Base-by-base conservation (phyloP, 2,113 vertebrate genomes). In the Cairina moschata region DNA sequence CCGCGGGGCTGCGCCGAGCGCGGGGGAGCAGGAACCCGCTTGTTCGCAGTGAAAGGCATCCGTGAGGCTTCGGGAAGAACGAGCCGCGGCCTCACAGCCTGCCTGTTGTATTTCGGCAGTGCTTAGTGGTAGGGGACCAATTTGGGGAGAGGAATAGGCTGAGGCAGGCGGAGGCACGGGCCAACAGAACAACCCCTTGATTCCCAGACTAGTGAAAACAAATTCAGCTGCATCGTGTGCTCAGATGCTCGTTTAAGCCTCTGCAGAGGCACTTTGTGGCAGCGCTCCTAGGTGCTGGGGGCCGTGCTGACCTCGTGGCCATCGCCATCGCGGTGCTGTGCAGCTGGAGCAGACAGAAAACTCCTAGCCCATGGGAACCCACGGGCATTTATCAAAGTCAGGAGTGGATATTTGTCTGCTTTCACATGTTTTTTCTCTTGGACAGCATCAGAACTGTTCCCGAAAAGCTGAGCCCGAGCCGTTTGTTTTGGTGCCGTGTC, bases 1-100 rank as follows among this genome's bases (percentile, higher is more conserved):
- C 28, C 3, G 0, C 9, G 66, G 83, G 82, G 42, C 48, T 13
- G 0, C 8, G 40, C 7, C 0, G 63, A 32, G 28, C 3, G 2
- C 1, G 0, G 46, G n/a, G 25, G 42, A 59, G 36, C 44, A 42
- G 23, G 28, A 34, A 18, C 40, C 32, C 32, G 10, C 52, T 31
- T 42, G 21, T 46, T 40, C 1, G 1, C n/a, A 21, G 50, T 9
- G 2, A 36, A 54, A 78, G 54, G 18, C 74, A 11, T 42, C n/a
- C 3, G 71, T 11, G 40, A 17, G 32, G 4, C 11, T 73, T 75
- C 1, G 17, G 68, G 80, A 59, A 21, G 42, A 79, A 34, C 3
- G 50, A 62, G 34, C 21, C 8, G 26, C 3, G 2, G 31, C 17
- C 21, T 50, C 29, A 38, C 31, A 68, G 38, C 72, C 48, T 11